These are phyloP conservation scores for Melangyna quadrimaculata DNA, from an alignment of 2,888 invertebrate species.

Conservation along the genomic window DNA sequence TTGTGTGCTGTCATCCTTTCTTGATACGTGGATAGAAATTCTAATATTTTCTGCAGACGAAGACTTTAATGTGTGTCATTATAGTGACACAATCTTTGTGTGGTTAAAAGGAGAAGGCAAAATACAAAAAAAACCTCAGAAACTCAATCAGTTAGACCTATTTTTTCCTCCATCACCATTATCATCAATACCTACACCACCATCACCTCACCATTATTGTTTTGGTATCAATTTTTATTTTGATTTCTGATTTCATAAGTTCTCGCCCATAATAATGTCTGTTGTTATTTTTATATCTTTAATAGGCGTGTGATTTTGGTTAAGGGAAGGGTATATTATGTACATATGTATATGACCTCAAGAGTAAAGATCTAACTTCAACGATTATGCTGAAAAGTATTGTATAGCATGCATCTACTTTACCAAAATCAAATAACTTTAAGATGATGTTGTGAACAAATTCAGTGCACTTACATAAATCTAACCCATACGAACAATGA, in stretches of 20 bases:
- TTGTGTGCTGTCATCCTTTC: not conserved
- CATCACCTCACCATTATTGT: not conserved
- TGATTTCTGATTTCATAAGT: conserved; percentile 9
- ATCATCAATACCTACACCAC: conserved; percentile 12
- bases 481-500: too few species aligned
- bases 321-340: not conserved
- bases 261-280: not conserved
- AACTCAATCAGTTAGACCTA: conserved; percentile 64
- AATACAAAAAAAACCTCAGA: conserved; percentile 48
- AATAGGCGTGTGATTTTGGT: not conserved
- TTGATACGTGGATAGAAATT: conserved; percentile 16
- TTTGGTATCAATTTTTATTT: conserved; percentile 22
- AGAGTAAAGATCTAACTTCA: too few species aligned
- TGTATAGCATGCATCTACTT: too few species aligned
- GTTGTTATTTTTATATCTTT: not conserved
- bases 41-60: conserved; percentile 8
- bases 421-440: too few species aligned
- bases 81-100: conserved; percentile 29
- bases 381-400: too few species aligned
- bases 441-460: too few species aligned
- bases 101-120: conserved; percentile 14
- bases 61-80: conserved; percentile 17
- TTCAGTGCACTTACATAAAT: too few species aligned
- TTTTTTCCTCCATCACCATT: conserved; percentile 6
- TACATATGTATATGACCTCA: too few species aligned